phyloP scores from a whole-genome alignment of 2,113 vertebrate genomes.

The Pan troglodytes region DNA sequence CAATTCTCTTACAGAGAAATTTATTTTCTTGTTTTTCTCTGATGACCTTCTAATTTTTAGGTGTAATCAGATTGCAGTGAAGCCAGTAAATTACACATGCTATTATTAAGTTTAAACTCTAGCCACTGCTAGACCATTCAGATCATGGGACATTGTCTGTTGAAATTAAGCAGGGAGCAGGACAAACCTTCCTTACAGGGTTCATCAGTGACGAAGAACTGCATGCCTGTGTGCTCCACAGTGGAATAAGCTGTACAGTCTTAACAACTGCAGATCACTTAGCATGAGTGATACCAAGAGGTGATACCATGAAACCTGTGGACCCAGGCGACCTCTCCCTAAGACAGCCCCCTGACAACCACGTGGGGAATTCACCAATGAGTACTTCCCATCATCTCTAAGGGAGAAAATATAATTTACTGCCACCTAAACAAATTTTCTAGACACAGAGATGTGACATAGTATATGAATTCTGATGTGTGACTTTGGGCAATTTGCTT shows the following conservation, averaged over 20 bases:
- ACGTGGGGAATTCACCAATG: not conserved
- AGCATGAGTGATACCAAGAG: not conserved
- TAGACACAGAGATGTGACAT: not conserved
- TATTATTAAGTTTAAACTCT: not conserved
- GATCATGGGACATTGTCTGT: no score
- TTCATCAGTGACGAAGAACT: not conserved
- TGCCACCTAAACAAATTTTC: not conserved
- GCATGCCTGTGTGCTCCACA: not conserved
- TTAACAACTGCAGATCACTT: not conserved
- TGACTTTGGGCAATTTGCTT: not conserved
- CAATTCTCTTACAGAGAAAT: constrained; percentile 40
- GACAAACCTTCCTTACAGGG: not conserved
- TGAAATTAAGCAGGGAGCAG: not conserved
- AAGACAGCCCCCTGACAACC: not conserved
- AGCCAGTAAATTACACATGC: not conserved
- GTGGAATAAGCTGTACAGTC: accelerated
- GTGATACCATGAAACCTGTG: not conserved
- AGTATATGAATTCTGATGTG: not conserved
- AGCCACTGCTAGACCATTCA: not conserved
- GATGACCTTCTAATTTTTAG: constrained; percentile 64
- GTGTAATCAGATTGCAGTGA: constrained; percentile 43
- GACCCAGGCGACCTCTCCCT: not conserved
- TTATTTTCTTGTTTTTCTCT: constrained; percentile 60
- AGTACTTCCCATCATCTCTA: not conserved
- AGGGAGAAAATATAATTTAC: not conserved